Conservation (phyloP, 1,140 invertebrate genomes). For the Plectrocnemia conspersa region DNA sequence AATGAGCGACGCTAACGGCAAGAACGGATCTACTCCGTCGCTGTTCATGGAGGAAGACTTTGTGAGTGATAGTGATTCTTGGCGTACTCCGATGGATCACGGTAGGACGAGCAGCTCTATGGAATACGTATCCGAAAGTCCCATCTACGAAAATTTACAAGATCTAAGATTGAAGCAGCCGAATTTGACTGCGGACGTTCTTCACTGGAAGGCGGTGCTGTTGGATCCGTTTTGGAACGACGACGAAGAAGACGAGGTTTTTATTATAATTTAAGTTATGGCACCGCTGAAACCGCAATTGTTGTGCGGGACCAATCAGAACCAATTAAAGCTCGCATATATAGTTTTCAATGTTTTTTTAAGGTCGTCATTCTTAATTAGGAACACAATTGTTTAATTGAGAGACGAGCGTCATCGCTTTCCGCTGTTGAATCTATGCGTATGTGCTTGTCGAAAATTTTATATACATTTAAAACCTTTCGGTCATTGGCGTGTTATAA, state of each 20-base stretch:
- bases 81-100: slow-evolving; percentile 2
- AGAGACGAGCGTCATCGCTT: slow-evolving; percentile 11
- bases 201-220: slow-evolving; percentile 48
- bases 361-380: slow-evolving; percentile 6
- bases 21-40: not conserved
- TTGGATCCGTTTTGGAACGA: slow-evolving; percentile 48
- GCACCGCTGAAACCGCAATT: slow-evolving; percentile 12
- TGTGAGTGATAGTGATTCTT: slow-evolving; percentile 29
- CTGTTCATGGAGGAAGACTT: slow-evolving; percentile 5
- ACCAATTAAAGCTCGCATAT: slow-evolving; percentile 9
- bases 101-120: slow-evolving; percentile 40
- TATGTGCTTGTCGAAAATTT: too few relatives aligned
- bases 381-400: slow-evolving; percentile 15
- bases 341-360: slow-evolving; percentile 1
- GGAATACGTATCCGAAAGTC: slow-evolving; percentile 42
- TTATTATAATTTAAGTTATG: too few relatives aligned
- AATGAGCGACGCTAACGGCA: slow-evolving; percentile 1
- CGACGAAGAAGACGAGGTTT: slow-evolving; percentile 51
- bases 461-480: too few relatives aligned
- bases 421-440: too few relatives aligned
- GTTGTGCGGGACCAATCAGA: slow-evolving; percentile 13
- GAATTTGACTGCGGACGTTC: slow-evolving; percentile 44
- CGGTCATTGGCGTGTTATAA: too few relatives aligned
- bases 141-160: slow-evolving; percentile 45
- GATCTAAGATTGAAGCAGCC: slow-evolving; percentile 36